Base-by-base conservation (phyloP, 1,140 invertebrate species). In the Agrypnia vestita region DNA sequence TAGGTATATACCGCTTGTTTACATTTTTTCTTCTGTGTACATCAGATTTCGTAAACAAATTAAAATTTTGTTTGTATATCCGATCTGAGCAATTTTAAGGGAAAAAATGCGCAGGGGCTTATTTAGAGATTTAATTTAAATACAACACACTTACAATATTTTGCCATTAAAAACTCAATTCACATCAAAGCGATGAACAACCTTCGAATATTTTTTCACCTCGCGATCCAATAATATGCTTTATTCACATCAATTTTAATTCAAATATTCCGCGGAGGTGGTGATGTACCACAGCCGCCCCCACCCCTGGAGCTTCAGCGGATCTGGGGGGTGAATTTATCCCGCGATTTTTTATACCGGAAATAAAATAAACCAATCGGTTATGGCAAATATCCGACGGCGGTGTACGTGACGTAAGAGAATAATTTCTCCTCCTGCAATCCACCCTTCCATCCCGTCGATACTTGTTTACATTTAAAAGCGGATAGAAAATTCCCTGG, bases 301-400 rank as follows among this genome's bases (percentile, higher is more conserved):
- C 49, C 56, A 13, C 11, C 56, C 73, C 49, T 43, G 35, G 44
- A 62, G 44, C 13, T 67, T 67, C 62, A 44, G 12, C 13, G 43
- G 43, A 44, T 44, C 6, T 44, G 49, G 69, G 74, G 56, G 35
- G 11, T 44, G 19, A 35, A 19, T 62, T 25, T 21, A 35, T 56
- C 69, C 69, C 47, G 8, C 1, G 59, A 35, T 59, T 80, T 72
- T 80, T 80, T 77, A 72, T 61, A 59, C 79, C 61, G 79, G 79
- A 80, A 72, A 80, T 80, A 77, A 80, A 80, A 80, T 80, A 72
- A 77, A 80, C 74, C 75, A 73, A 80, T 80, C 79, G 79, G 74
- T 76, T 72, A 80, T 80, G 55, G 47, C 79, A 80, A 80, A 80
- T 80, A 80, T 80, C 79, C 79, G 74, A 35, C 73, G 73, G 79